Base-by-base conservation (phyloP, 2,797 vertebrate species). In the Coregonus sp. region DNA sequence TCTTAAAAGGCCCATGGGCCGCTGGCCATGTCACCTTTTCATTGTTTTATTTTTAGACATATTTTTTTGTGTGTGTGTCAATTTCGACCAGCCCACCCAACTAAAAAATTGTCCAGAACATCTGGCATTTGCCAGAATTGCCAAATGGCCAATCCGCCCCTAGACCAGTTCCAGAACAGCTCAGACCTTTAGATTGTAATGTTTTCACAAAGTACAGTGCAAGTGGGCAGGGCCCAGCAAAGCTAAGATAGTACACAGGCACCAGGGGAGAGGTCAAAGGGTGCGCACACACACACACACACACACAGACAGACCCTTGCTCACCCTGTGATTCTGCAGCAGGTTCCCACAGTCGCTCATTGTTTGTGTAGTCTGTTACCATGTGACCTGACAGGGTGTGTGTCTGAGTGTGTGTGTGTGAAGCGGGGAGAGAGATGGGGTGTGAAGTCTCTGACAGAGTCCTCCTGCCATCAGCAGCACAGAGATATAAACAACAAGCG, bases 391-490 rank as follows among this genome's bases (percentile, higher is more conserved):
- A 51, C 33, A 63, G 33, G 37, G 20, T 51, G 29, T 35, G 47
- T 52, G 76, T 73, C 52, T 70, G 77, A 31, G 5, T 72, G 70
- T 76, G 72, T 54, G 63, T 37, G 63, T 37, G 67, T 37, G 66
- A 37, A 61, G 75, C 15, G 47, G 65, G n/a, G 73, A 88, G 82
- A 91, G 80, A 50, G 82, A 93, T 89, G 86, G 77, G 79, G 86
- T 91, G 90, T 85, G 83, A 90, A 80, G 66, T 81, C 76, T 79
- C 79, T 87, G 85, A 90, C 78, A 79, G 75, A 82, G 82, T 79
- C 54, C 81, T 80, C 79, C 78, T 80, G 77, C 66, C 84, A 84
- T 86, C 85, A 82, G 50, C 79, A 80, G 65, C 65, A 16, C 11
- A 25, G 65, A 67, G 29, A 67, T 35, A 66, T 29, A 29, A 66